Base-by-base conservation (phyloP, 2,888 invertebrate genomes). In the Macrophya alboannulata region DNA sequence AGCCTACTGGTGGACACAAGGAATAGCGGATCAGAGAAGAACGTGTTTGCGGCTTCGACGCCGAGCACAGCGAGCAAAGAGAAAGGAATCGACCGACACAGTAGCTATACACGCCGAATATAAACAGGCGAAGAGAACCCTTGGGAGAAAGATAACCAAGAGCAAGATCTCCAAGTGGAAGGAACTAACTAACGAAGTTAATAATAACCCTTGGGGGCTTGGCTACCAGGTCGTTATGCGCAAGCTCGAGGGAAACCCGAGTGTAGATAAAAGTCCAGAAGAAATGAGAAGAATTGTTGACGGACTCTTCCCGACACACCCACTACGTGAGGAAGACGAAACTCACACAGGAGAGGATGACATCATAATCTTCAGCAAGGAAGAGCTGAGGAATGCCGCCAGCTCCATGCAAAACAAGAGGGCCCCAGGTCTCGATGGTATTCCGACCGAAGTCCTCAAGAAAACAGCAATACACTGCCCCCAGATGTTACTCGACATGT, bases 371-470 rank as follows among this genome's bases (percentile, higher is more conserved):
- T 51, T 71, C 48, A 25, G 37, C 17, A 6, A 5, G 1, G 51
- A 45, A 9, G 84, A 84, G 43, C 74, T 74, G n/a, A 10, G 40
- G 31, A 40, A 43, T 5, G 45, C 74, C 1, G 74, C 45, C n/a
- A 12, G 15, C 4, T 15, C 74, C 17, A 10, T 74, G 37, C n/a
- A 17, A 37, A 37, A 37, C 37, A 10, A 15, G 43, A 74, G 9
- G 43, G 74, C 74, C 4, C 74, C 74, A 43, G 74, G 74, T 1
- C 74, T 40, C 12, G 74, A 74, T 15, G 43, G 87, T 12, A 87
- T 90, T 4, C 87, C 89, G 10, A 25, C 87, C 0, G 89, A 89
- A 79, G 88, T 84, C 3, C n/a, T 89, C 1, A 89, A 88, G 85
- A 12, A n/a, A 2, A 72, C 85, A 9, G 71, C 15, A 25, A 0